Conservation (phyloP, 2,113 vertebrate species). For the Nesoenas mayeri region DNA sequence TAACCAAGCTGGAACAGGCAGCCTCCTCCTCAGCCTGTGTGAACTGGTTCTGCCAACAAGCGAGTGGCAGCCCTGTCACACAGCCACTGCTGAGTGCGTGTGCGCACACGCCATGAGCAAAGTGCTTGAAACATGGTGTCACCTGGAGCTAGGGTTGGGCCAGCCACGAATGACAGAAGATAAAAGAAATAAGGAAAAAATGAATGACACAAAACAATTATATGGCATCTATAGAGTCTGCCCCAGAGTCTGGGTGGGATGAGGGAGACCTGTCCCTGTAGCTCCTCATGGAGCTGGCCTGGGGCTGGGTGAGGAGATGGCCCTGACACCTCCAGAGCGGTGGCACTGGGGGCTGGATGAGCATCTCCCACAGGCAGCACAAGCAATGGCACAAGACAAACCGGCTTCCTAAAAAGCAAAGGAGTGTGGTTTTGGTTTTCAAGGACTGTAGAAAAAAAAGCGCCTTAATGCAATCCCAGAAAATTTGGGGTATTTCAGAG, state of each 20-base stretch:
- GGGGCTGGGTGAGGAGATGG: background rate
- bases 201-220: background rate
- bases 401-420: background rate
- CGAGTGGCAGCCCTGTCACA: background rate
- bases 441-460: background rate
- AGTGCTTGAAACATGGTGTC: background rate
- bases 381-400: background rate
- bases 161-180: background rate
- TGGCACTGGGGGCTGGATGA: background rate
- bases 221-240: background rate
- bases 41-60: background rate
- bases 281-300: background rate
- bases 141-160: background rate
- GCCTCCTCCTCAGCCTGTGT: background rate
- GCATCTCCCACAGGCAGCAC: background rate
- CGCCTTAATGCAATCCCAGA: no score
- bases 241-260: background rate
- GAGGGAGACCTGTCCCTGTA: background rate
- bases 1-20: rapidly evolving
- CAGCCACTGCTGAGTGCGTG: rapidly evolving
- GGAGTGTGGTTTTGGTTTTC: background rate
- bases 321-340: rapidly evolving
- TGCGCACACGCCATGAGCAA: background rate
- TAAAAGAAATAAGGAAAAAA: background rate
- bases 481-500: background rate